phyloP scores from a whole-genome alignment of 2,888 invertebrate genomes.

The Drosophila recens region DNA sequence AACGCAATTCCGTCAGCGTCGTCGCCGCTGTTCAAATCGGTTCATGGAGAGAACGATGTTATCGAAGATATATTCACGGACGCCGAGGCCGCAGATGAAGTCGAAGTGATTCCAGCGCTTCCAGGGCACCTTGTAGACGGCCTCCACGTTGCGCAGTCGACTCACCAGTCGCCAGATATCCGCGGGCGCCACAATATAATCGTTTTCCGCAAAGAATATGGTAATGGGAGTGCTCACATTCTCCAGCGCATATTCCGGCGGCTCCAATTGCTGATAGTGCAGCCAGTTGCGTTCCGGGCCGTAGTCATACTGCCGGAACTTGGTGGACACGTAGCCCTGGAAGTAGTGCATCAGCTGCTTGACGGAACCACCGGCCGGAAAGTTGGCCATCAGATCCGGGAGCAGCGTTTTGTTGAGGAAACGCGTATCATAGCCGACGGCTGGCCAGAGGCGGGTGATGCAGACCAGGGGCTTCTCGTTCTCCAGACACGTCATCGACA shows the following conservation, averaged over 20 bases:
- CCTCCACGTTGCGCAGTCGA: constrained; percentile 76
- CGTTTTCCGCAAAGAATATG: constrained; percentile 83
- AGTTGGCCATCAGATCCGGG: constrained; percentile 83
- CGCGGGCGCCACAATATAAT: constrained; percentile 83
- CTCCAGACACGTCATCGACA: constrained; percentile 82
- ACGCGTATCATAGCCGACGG: constrained; percentile 83
- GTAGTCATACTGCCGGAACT: constrained; percentile 83
- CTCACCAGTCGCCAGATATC: constrained; percentile 80
- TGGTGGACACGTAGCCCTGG: constrained; percentile 83
- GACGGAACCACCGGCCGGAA: constrained; percentile 83
- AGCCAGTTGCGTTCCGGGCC: constrained; percentile 80
- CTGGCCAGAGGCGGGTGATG: constrained; percentile 83
- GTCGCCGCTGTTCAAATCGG: constrained; percentile 75
- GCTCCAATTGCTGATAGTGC: constrained; percentile 79
- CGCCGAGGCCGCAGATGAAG: constrained; percentile 83
- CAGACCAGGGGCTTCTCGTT: constrained; percentile 81
- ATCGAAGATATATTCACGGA: constrained; percentile 83
- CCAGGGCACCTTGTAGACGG: constrained; percentile 83
- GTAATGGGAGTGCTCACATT: constrained; percentile 79
- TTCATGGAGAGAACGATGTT: constrained; percentile 81
- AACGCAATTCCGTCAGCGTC: constrained; percentile 20
- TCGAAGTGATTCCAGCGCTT: constrained; percentile 84
- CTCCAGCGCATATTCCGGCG: constrained; percentile 82
- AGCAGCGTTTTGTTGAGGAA: constrained; percentile 82
- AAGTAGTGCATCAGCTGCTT: constrained; percentile 85